Evolutionary conservation across 2,888 invertebrate species (phyloP).

Genomic region (Dynastes maya): DNA sequence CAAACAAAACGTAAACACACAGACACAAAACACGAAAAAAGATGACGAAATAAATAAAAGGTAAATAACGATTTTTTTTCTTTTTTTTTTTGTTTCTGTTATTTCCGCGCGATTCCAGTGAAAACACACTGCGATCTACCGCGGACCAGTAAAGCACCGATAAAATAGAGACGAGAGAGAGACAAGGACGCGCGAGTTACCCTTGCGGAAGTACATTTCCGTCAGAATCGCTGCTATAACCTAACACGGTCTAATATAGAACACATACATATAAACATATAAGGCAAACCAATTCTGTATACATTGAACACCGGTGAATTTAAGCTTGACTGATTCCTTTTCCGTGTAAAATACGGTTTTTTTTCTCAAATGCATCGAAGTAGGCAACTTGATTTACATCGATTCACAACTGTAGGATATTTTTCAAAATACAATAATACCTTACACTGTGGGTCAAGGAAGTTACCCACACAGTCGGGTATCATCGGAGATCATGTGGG

Average conservation of each 20-base stretch:
- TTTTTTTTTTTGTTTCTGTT: too few species aligned
- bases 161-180: constrained; percentile 26
- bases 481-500: too few species aligned
- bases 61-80: background rate
- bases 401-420: too few species aligned
- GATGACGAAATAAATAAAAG: background rate
- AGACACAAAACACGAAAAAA: background rate
- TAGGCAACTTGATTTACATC: background rate
- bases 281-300: background rate
- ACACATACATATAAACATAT: background rate
- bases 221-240: constrained; percentile 26
- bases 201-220: constrained; percentile 51
- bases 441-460: too few species aligned
- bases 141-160: constrained; percentile 32
- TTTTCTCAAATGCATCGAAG: background rate
- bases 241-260: background rate
- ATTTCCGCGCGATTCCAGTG: background rate
- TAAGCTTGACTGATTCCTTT: background rate
- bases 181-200: constrained; percentile 45
- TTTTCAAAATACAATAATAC: too few species aligned
- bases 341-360: background rate
- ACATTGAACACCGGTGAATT: background rate
- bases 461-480: too few species aligned
- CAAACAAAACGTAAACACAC: background rate
- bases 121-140: background rate